These are phyloP conservation scores for Caloenas nicobarica DNA, from an alignment of 2,113 vertebrate genomes.

Conservation along the genomic window DNA sequence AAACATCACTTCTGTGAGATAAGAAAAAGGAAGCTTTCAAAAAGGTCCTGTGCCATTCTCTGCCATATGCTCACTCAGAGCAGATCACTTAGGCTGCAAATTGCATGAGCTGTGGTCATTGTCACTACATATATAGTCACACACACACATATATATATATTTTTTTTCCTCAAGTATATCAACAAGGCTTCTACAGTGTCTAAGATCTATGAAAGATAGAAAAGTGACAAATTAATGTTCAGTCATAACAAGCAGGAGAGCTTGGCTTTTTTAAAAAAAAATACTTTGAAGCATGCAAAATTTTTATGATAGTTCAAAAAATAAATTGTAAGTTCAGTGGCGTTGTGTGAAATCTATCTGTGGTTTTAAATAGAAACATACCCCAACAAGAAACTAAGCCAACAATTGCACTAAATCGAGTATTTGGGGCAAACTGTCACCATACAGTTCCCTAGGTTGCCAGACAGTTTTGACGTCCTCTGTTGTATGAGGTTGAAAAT, in stretches of 20 bases:
- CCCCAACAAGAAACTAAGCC: background rate
- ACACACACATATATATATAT: rapidly evolving
- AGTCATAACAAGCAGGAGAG: background rate
- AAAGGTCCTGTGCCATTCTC: background rate
- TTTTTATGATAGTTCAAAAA: background rate
- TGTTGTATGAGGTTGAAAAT: background rate
- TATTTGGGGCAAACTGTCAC: background rate
- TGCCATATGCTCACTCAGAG: background rate
- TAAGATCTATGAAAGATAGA: background rate
- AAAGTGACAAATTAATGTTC: background rate
- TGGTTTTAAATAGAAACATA: slow-evolving; percentile 9
- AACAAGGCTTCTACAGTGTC: background rate
- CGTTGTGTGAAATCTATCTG: background rate
- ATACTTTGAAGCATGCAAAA: background rate
- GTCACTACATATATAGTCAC: background rate
- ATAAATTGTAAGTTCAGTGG: background rate
- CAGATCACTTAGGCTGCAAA: background rate
- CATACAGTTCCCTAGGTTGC: background rate
- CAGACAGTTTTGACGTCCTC: slow-evolving; percentile 9
- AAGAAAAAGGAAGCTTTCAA: background rate
- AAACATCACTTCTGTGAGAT: background rate
- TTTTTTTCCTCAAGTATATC: background rate
- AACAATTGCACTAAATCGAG: background rate
- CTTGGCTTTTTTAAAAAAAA: background rate
- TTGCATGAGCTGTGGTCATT: background rate